A percentile compares a stretch with the other conserved stretches of the same genome.
phyloP scores from a whole-genome alignment of 2,113 vertebrate genomes.

The Cavia porcellus region DNA sequence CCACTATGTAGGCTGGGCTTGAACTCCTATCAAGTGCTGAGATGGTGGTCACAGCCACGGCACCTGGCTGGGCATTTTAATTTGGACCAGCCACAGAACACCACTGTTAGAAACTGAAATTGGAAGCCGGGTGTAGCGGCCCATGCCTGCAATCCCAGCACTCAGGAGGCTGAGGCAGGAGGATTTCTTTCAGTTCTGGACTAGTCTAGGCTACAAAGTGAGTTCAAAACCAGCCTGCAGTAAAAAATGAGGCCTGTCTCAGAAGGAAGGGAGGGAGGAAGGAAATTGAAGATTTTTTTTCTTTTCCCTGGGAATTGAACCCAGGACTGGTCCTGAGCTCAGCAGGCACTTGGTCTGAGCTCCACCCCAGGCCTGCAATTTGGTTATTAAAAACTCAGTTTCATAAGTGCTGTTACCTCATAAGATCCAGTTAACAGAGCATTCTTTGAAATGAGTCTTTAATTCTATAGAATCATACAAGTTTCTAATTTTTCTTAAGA shows the following conservation, averaged over 20 bases:
- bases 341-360: neutral
- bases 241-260: neutral
- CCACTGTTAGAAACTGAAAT: neutral
- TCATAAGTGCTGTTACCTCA: neutral
- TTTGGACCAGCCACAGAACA: neutral
- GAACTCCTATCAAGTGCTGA: neutral
- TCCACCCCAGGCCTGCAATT: neutral
- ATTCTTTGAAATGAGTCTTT: conserved; percentile 24
- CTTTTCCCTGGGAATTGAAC: neutral
- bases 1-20: neutral
- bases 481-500: neutral
- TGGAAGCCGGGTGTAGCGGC: too few species aligned
- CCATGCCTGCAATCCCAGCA: neutral
- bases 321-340: neutral
- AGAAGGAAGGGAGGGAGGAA: neutral
- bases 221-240: neutral
- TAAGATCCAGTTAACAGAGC: neutral
- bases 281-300: too few species aligned
- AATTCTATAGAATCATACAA: neutral
- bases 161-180: neutral
- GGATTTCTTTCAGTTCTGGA: neutral
- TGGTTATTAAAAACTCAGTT: neutral
- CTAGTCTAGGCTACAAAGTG: too few species aligned
- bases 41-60: neutral
- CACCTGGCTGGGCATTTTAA: neutral